Percentiles rank a stretch among this genome's conserved stretches.
Conservation (phyloP, 37 sponge, comb jelly and placozoan species). For the Ephydatia muelleri region DNA sequence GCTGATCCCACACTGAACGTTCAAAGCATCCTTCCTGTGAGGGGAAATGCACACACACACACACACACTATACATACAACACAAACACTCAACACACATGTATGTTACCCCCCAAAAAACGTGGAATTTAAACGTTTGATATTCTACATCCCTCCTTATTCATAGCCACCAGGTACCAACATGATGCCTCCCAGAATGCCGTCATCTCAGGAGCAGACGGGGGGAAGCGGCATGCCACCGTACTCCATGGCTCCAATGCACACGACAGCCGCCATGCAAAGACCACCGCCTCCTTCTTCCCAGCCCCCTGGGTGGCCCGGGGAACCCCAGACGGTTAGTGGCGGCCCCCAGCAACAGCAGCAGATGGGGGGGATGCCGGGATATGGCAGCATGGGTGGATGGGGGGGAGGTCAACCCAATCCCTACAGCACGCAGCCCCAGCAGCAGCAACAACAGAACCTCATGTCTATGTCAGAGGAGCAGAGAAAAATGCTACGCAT, state of each 20-base stretch:
- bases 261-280: background rate
- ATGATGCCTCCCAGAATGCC: conserved; percentile 21
- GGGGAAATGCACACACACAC: conserved; percentile 10
- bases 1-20: conserved; percentile 79
- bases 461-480: conserved; percentile 14
- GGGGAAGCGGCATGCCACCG: background rate
- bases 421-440: background rate
- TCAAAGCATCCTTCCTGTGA: conserved; percentile 55
- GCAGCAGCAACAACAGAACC: conserved; percentile 5
- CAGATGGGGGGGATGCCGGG: background rate
- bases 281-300: background rate
- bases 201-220: background rate
- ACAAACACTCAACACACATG: no score
- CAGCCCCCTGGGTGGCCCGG: background rate
- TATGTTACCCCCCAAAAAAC: no score
- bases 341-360: background rate
- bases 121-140: no score
- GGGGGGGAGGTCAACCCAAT: background rate
- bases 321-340: background rate
- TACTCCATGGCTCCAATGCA: conserved; percentile 7
- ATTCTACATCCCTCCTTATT: background rate
- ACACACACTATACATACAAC: no score
- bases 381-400: background rate
- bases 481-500: conserved; percentile 47
- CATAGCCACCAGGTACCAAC: conserved; percentile 27